A percentile compares a stretch with the other conserved stretches of the same genome.
Evolutionary conservation across 2,797 vertebrate species (phyloP).

Genomic region (Chelidonichthys spinosus): DNA sequence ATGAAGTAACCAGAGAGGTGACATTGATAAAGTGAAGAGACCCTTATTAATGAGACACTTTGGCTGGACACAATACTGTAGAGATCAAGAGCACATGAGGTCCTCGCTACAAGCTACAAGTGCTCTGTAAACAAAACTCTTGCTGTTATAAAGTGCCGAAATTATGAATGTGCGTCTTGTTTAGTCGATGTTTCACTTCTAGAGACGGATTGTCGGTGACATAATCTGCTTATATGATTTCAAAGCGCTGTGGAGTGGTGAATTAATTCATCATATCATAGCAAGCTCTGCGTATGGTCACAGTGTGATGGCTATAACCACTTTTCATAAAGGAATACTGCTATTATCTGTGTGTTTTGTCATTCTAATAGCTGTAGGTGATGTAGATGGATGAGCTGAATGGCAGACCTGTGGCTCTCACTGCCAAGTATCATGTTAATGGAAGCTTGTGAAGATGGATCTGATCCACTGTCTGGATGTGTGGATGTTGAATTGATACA

Average conservation of each 20-base stretch:
- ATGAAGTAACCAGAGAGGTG: not conserved
- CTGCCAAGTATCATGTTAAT: constrained; percentile 58
- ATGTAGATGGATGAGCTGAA: constrained; percentile 54
- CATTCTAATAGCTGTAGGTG: constrained; percentile 55
- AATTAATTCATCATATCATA: constrained; percentile 50
- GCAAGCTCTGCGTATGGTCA: constrained; percentile 49
- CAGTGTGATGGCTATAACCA: constrained; percentile 41
- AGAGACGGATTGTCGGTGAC: constrained; percentile 50
- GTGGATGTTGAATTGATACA: constrained; percentile 23
- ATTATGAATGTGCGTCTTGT: constrained; percentile 26
- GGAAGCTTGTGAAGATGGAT: constrained; percentile 43
- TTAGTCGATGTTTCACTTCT: constrained; percentile 35
- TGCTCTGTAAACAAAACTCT: constrained; percentile 35
- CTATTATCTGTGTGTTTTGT: constrained; percentile 64
- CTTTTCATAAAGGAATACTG: constrained; percentile 42
- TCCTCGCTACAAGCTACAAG: not conserved
- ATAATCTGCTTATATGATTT: constrained; percentile 55
- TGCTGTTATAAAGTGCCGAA: constrained; percentile 18
- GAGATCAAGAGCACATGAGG: constrained; percentile 1
- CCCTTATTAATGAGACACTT: constrained; percentile 27
- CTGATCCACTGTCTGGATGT: constrained; percentile 29
- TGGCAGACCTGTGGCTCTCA: constrained; percentile 39
- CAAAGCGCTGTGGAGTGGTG: constrained; percentile 29
- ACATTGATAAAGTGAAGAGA: constrained; percentile 8
- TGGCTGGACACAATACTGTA: constrained; percentile 26